Evolutionary conservation across 2,797 vertebrate species (phyloP).

Genomic region (Phoeniculus purpureus): DNA sequence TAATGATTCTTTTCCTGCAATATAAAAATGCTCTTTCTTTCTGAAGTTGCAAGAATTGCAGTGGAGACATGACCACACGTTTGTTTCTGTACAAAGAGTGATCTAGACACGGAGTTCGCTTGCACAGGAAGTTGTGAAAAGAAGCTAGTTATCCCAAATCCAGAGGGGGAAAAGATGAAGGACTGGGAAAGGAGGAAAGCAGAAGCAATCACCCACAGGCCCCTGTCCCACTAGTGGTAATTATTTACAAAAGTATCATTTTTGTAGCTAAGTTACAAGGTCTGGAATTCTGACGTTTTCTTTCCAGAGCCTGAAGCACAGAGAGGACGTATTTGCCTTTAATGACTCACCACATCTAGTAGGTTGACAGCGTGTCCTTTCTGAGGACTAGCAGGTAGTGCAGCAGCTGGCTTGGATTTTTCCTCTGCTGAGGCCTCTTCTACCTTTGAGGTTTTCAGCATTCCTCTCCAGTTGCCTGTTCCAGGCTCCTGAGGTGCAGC

Average conservation of each 20-base stretch:
- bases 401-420: slow-evolving; percentile 71
- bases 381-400: slow-evolving; percentile 84
- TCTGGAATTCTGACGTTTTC: neutral
- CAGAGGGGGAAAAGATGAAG: neutral
- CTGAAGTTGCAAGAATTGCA: neutral
- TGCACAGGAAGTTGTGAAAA: neutral
- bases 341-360: slow-evolving; percentile 90
- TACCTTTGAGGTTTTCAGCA: slow-evolving; percentile 88
- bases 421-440: slow-evolving; percentile 85
- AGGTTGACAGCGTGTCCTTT: slow-evolving; percentile 93
- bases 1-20: neutral
- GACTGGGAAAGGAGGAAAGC: neutral
- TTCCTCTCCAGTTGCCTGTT: slow-evolving; percentile 93
- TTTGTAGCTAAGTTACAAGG: neutral
- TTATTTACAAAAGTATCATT: neutral
- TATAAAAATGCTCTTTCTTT: neutral
- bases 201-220: neutral
- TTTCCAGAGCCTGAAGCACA: neutral
- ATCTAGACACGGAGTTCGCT: neutral
- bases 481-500: slow-evolving; percentile 80
- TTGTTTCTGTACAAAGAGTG: neutral
- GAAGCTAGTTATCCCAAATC: neutral
- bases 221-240: neutral
- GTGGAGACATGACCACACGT: neutral
- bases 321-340: neutral